Base-by-base conservation (phyloP, 35 echinoderm and acorn worm genomes). In the Diadema setosum region DNA sequence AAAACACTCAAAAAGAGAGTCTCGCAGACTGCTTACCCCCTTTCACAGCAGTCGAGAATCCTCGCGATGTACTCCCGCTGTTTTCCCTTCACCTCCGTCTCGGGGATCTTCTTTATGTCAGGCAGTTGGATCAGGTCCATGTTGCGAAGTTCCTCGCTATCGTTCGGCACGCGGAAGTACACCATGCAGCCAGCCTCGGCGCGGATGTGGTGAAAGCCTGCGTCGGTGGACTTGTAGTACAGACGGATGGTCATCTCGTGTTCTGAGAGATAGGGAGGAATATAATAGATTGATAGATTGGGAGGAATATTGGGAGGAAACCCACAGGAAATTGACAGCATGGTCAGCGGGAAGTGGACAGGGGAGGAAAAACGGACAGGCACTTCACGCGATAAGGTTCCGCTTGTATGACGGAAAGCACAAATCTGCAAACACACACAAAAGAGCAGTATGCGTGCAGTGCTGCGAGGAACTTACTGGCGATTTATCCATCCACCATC, bases 201-300 rank as follows among this genome's bases (percentile, higher is more conserved):
- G 5, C 84, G 80, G 8, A 90, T 46, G 15, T 82, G 81, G 26
- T 65, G 88, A 18, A 46, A 49, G 2, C 81, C 58, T n/a, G 81
- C 88, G 18, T 90, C 21, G 15, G 80, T 42, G 41, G 88, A 90
- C 11, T 45, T 80, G 60, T 90, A 90, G 58, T 64, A 90, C 34
- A 90, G 61, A 34, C 84, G 80, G 20, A 90, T 84, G 36, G 58
- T 83, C 88, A 90, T 90, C 30, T 44, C 64, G n/a, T 90, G 88
- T 52, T 90, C 88, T 90, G 20, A 25, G 23, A 17, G 46, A 48
- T 43, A 20, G 24, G 59, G 20, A 46, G 36, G 9, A 23, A 69
- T 25, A 44, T 11, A 75, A 20, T 36, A 82, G 43, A 48, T 82
- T 8, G 20, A 20, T 0, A 70, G 26, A 32, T 70, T n/a, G n/a